phyloP scores from a whole-genome alignment of 2,888 invertebrate genomes.

The Nesidiocoris tenuis region DNA sequence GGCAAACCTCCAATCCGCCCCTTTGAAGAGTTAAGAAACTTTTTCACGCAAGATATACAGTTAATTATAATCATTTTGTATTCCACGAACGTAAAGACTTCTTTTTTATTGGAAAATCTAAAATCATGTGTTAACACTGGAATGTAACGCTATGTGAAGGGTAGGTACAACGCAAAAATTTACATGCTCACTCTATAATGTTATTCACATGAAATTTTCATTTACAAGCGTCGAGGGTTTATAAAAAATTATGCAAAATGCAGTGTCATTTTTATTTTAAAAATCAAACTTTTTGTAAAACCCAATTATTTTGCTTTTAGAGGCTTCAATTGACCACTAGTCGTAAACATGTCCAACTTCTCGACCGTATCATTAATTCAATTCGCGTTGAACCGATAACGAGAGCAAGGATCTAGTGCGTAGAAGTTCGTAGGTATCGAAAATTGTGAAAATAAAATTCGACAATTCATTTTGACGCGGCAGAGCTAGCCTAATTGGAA shows the following conservation, averaged over 20 bases:
- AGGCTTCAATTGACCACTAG: conserved; percentile 16
- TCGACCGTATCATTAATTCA: neutral
- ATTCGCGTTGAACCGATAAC: neutral
- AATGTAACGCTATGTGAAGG: conserved; percentile 16
- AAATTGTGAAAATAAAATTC: conserved; percentile 41
- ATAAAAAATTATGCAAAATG: neutral
- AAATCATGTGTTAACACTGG: conserved; percentile 8
- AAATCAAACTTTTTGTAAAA: neutral
- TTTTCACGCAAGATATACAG: conserved; percentile 30
- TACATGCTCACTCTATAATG: conserved; percentile 6
- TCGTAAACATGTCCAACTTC: neutral
- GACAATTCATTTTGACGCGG: conserved; percentile 26
- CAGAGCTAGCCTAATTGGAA: conserved; percentile 13
- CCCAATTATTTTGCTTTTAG: neutral
- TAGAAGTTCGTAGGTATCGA: conserved; percentile 37
- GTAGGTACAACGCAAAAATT: conserved; percentile 1
- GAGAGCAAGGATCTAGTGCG: neutral
- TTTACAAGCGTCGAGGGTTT: conserved; percentile 8
- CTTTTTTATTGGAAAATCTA: neutral
- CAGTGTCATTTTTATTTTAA: neutral
- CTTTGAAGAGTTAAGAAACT: conserved; percentile 26
- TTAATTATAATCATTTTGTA: conserved; percentile 14
- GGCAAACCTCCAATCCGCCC: conserved; percentile 15
- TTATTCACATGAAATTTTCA: neutral
- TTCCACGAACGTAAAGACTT: neutral